Evolutionary conservation across 23 tunicate genomes (phyloP), one percentile per base, ranked within the genome.

Genomic region (Trididemnum nubilum): DNA sequence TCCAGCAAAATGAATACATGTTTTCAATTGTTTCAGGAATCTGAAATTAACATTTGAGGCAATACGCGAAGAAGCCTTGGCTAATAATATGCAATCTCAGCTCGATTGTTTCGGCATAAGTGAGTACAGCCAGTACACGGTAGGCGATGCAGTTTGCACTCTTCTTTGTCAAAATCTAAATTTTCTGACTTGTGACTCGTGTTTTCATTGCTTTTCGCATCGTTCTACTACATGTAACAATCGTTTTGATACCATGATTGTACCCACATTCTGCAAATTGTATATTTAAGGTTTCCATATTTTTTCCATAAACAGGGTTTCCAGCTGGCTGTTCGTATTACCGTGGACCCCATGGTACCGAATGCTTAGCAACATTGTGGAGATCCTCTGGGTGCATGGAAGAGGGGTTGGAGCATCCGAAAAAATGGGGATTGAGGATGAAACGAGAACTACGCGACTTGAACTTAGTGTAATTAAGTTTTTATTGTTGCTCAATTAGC

Each of bases 41-140:
- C 54, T 44, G 54, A 15, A 44, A 15, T 44, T 44, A 7, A 9
- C 9, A 7, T 44, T 44, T 44, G 12, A 44, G 15, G 54, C 69
- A 4, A 22, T 25, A 19, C 19, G 22, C 69, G 19, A 9, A 61
- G 22, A 22, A 22, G 69, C 69, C 24, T 24, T 25, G 5, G 29
- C 15, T 4, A n/a, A 4, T 5, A 22, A 61, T 22, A 4, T 22
- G 69, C 23, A 61, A 61, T 19, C 69, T 61, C 69, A 61, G 29
- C 29, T 61, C 23, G 69, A 61, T 61, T 61, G 69, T 25, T 61
- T 61, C 22, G 69, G 69, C 4, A 61, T 61, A 61, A 61, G 69
- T 61, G 29, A 61, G 69, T 50, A 50, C 57, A 50, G 57, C 19
- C 19, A 50, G 19, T 50, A 19, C 12, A 12, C 19, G 12, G 57